Evolutionary conservation across 2,888 invertebrate species (phyloP), one percentile per base, ranked within the genome.

Genomic region (Esperia sulphurella): DNA sequence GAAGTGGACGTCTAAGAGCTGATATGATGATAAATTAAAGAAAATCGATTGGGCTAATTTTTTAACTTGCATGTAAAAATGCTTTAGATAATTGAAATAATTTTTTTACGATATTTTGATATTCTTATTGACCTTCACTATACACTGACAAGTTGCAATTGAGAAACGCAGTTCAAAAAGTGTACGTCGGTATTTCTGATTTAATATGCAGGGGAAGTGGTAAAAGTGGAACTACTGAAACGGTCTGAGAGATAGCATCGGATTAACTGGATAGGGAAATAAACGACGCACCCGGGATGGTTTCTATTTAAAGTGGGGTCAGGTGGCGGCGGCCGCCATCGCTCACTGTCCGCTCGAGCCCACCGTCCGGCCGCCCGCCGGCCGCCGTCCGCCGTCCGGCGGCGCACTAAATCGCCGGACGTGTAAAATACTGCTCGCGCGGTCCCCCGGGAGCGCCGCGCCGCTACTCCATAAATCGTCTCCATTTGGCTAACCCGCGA

Each of bases 401-500:
- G 21, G 21, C 21, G 75, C 74, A 70, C 71, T 82, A 79, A 79
- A 80, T 81, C 76, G 79, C 64, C 47, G 14, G 57, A 8, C 71
- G 57, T 61, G 71, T 69, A 69, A 71, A 66, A 62, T 67, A 65
- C 58, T 53, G 57, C 61, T 46, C 57, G 62, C 59, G 55, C 51
- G 50, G 47, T 47, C 49, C 50, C 50, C 52, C 9, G 45, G 59
- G 57, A 55, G 54, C 54, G 60, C 54, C 59, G 59, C 69, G 62
- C 67, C 69, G 64, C 65, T 65, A 67, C 75, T 78, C 79, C 76
- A 84, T 84, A 83, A 83, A 84, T 85, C 81, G 82, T 82, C 81
- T 83, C 84, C 83, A 75, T 81, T 81, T 77, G 82, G 78, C 79
- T 80, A 81, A 79, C 83, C 85, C 83, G 82, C 82, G 83, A 85